Evolutionary conservation across 2,113 vertebrate species (phyloP), one percentile per base, ranked within the genome.

Genomic region (Dicrurus megarhynchus): DNA sequence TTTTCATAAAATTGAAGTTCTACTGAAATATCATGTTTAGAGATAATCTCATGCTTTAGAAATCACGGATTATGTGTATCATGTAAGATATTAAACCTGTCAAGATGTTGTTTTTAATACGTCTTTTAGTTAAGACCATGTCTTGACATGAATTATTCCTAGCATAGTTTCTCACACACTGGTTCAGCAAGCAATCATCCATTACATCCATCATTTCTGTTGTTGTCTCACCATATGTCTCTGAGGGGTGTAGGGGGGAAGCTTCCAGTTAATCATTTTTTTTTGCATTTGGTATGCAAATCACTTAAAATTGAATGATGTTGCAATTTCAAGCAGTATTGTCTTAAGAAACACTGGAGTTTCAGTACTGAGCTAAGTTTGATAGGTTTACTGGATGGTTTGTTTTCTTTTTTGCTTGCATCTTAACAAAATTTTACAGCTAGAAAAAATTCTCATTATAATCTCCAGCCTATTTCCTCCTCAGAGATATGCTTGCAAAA

Each of bases 171-270:
- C 78, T 95, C 89, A 85, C 86, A 89, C 60, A 69, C 53, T 93
- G 84, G 89, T 88, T 93, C 90, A 96, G 55, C 85, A 92, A 97
- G 89, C 93, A 96, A 90, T 91, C 93, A 80, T 50, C 46, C 61
- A 56, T 89, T 77, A 84, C 92, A 96, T 97, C 85, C 83, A 96
- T 97, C 95, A 97, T 82, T 95, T 92, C 81, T 91, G 90, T 57
- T 56, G 76, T 80, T 95, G 52, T 95, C 81, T 89, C 91, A 93
- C 88, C 86, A 77, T 91, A 87, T 95, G 90, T 95, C 89, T 95
- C 80, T 64, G 79, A 85, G 44, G n/a, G 35, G 47, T 88, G 33
- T 57, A 70, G 33, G 52, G 60, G 49, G 68, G 59, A 95, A 70
- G 47, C 61, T 95, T 90, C 90, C 56, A 90, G 79, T 93, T 89